Evolutionary conservation across 2,113 vertebrate species (phyloP).

Genomic region (Bos taurus): ARS-UCD2.0 NC_037343.1:6787001-6787500

Average conservation of each 20-base stretch:
- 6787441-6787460: background rate
- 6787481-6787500: background rate
- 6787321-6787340: background rate
- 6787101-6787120: background rate
- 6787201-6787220: background rate
- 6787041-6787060: background rate
- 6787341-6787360: background rate
- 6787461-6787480: background rate
- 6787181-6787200: background rate
- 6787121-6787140: background rate
- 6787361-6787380: background rate
- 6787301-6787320: background rate
- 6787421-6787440: background rate
- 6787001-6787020: background rate
- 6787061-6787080: background rate
- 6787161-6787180: background rate
- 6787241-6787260: background rate
- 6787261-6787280: background rate
- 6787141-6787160: background rate
- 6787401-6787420: background rate
- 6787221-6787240: background rate
- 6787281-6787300: background rate
- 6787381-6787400: background rate
- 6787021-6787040: background rate
- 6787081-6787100: background rate